Conservation (phyloP, 1,140 invertebrate species). For the Latrodectus geometricus region DNA sequence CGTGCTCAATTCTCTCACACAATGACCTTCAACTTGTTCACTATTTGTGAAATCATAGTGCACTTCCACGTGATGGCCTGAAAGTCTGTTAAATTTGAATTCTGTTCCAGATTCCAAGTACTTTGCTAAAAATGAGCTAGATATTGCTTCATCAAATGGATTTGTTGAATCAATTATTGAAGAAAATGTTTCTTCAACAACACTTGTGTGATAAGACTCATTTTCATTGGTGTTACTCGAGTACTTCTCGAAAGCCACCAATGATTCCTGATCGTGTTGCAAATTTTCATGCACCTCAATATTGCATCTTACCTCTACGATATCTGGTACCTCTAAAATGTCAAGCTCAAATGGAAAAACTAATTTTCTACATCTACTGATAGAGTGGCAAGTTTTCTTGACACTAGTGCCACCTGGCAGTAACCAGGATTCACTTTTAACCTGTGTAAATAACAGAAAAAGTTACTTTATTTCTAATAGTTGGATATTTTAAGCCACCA, state of each 20-base stretch:
- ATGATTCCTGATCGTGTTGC: background rate
- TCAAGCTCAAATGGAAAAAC: conserved; percentile 16
- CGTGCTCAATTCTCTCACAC: background rate
- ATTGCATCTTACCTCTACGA: conserved; percentile 48
- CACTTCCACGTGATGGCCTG: conserved; percentile 43
- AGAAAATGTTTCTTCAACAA: background rate
- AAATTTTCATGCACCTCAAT: conserved; percentile 53
- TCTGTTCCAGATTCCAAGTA: background rate
- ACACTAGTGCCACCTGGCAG: conserved; percentile 35
- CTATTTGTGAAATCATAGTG: conserved; percentile 27
- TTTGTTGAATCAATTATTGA: background rate
- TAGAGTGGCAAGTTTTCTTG: conserved; percentile 55
- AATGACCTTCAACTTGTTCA: background rate
- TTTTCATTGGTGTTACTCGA: background rate
- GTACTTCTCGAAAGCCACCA: background rate
- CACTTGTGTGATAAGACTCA: background rate
- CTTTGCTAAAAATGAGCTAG: background rate
- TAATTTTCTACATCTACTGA: conserved; percentile 52
- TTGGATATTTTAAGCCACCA: conserved; percentile 19
- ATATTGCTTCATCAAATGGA: background rate
- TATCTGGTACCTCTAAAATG: conserved; percentile 18
- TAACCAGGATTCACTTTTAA: conserved; percentile 39
- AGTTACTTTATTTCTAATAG: background rate
- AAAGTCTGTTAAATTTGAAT: conserved; percentile 32
- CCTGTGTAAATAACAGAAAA: conserved; percentile 49